Conservation (phyloP, 1,140 invertebrate species). For the Galleria mellonella region DNA sequence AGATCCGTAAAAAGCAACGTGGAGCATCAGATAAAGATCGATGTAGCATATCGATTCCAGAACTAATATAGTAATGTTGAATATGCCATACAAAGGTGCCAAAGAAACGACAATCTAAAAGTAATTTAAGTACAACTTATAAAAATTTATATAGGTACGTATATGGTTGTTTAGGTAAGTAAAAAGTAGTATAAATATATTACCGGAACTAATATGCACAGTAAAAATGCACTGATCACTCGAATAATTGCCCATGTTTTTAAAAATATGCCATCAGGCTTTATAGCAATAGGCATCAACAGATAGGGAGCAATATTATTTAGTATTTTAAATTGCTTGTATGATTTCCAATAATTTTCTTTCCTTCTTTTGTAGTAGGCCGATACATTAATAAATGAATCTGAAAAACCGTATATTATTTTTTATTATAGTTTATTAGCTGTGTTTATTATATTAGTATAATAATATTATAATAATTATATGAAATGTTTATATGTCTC, state of each 20-base stretch:
- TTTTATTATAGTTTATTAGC: too few species aligned
- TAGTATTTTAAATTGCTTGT: slow-evolving; percentile 41
- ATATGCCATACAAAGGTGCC: slow-evolving; percentile 42
- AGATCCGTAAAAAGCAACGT: slow-evolving; percentile 61
- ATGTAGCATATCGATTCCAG: slow-evolving; percentile 58
- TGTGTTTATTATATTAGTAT: too few species aligned
- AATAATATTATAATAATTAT: too few species aligned
- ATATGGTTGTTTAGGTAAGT: too few species aligned
- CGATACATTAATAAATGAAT: slow-evolving; percentile 62
- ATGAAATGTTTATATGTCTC: too few species aligned
- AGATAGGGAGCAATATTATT: slow-evolving; percentile 54
- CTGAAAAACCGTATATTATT: slow-evolving; percentile 26
- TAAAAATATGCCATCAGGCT: slow-evolving; percentile 60
- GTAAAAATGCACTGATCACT: slow-evolving; percentile 39
- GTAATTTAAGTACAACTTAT: too few species aligned
- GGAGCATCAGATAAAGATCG: slow-evolving; percentile 63
- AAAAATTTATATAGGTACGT: too few species aligned
- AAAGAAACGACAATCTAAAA: slow-evolving; percentile 49
- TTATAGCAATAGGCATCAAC: slow-evolving; percentile 58
- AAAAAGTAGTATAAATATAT: slow-evolving; percentile 13
- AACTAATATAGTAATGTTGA: slow-evolving; percentile 38
- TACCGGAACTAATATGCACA: slow-evolving; percentile 58
- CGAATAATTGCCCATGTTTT: slow-evolving; percentile 58
- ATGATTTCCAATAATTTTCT: slow-evolving; percentile 54
- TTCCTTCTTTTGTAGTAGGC: slow-evolving; percentile 42